phyloP scores from a whole-genome alignment of 2,797 vertebrate species.

The Sebastolobus alascanus region DNA sequence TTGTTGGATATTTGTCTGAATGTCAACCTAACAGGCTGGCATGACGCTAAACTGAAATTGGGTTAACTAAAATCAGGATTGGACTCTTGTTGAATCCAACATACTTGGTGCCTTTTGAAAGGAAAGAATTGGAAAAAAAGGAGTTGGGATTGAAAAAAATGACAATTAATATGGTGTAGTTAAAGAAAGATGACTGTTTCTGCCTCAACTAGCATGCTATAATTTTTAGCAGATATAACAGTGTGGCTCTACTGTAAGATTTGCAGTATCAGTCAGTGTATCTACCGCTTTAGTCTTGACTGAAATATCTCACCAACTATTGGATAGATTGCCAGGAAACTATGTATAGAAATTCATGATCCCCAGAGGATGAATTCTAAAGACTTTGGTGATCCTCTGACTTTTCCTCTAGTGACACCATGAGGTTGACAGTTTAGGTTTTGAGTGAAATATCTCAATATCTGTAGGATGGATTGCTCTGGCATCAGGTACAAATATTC shows the following conservation, averaged over 20 bases:
- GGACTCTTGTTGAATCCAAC: background rate
- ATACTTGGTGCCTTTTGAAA: background rate
- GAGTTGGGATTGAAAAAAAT: background rate
- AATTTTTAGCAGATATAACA: background rate
- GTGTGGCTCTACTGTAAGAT: background rate
- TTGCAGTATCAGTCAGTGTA: background rate
- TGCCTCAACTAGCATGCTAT: background rate
- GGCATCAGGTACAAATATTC: background rate
- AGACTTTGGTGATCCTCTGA: too few relatives aligned
- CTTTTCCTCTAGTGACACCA: background rate
- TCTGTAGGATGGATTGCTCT: background rate
- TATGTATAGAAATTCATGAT: too few relatives aligned
- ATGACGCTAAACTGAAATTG: background rate
- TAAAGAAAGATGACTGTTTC: background rate
- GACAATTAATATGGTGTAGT: background rate
- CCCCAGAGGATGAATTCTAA: too few relatives aligned
- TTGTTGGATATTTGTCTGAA: conserved; percentile 29
- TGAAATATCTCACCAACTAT: too few relatives aligned
- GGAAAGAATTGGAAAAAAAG: background rate
- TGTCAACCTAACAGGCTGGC: background rate
- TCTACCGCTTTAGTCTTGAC: background rate
- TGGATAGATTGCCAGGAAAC: too few relatives aligned
- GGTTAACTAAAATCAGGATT: background rate
- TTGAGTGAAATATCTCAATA: background rate
- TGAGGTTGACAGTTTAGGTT: background rate